Conservation (phyloP, 2,113 vertebrate genomes). For the Labeo catla region DNA sequence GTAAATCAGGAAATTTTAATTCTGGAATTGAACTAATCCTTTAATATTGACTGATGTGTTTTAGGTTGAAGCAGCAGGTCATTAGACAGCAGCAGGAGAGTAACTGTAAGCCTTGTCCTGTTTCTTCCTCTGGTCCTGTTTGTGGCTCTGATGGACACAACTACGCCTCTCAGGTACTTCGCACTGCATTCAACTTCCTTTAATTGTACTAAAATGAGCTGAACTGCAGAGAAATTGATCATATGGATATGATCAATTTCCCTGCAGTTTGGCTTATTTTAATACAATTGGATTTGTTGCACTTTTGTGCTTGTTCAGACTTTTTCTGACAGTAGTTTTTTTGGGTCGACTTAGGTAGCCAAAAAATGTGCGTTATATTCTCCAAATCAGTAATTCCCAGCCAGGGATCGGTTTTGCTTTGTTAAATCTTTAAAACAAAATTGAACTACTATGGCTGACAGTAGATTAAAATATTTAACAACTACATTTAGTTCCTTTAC, state of each 20-base stretch:
- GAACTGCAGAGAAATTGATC: not conserved
- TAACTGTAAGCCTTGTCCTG: conserved; percentile 89
- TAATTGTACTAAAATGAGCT: not conserved
- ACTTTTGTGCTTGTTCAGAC: not conserved
- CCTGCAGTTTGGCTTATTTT: not conserved
- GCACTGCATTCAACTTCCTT: not conserved
- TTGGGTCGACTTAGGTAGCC: not conserved
- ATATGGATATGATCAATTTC: not conserved
- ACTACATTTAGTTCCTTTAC: not conserved
- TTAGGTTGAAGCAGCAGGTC: conserved; percentile 87
- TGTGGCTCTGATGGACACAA: conserved; percentile 96
- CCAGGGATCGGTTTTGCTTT: not conserved
- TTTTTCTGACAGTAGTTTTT: not conserved
- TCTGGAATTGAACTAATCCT: no score
- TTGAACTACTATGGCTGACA: not conserved
- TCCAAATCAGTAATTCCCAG: not conserved
- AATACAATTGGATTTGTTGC: not conserved
- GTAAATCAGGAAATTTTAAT: no score
- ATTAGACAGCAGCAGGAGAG: conserved; percentile 83
- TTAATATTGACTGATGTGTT: conserved; percentile 16
- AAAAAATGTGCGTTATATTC: not conserved
- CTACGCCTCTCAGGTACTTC: conserved; percentile 90
- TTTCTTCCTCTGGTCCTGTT: conserved; percentile 83
- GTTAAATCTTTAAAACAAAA: not conserved
- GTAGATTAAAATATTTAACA: not conserved